These are phyloP conservation scores for Hydrolagus affinis DNA, from an alignment of 2,113 vertebrate species.

Conservation along the genomic window DNA sequence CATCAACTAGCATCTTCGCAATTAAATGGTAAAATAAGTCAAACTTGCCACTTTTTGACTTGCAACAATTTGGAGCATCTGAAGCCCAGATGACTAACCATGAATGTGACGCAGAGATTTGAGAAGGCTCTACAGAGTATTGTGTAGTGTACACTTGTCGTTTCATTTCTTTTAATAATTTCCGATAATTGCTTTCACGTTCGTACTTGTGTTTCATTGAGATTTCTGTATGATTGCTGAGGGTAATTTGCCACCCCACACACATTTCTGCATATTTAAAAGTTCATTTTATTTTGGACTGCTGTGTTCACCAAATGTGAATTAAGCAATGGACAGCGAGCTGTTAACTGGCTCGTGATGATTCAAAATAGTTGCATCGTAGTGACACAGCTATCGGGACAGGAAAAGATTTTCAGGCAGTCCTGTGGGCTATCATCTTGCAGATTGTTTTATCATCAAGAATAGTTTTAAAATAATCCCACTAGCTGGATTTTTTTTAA, in stretches of 20 bases:
- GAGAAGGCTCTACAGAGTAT: neutral
- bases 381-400: neutral
- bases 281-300: neutral
- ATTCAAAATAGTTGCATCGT: neutral
- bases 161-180: neutral
- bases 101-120: neutral
- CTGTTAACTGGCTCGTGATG: neutral
- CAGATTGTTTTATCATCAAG: conserved; percentile 12
- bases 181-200: neutral
- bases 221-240: neutral
- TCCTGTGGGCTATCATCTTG: neutral
- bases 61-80: neutral
- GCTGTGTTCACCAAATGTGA: no score
- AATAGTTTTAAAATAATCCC: no score
- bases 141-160: neutral
- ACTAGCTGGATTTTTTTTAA: neutral
- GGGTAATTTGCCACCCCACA: neutral
- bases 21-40: neutral
- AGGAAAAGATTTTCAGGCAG: neutral
- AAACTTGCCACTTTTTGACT: neutral
- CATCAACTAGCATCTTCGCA: neutral
- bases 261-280: neutral
- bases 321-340: no score
- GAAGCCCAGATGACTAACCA: neutral
- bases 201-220: neutral